These are phyloP conservation scores for Hydrolagus colliei DNA, from an alignment of 2,797 vertebrate species.

Conservation along the genomic window DNA sequence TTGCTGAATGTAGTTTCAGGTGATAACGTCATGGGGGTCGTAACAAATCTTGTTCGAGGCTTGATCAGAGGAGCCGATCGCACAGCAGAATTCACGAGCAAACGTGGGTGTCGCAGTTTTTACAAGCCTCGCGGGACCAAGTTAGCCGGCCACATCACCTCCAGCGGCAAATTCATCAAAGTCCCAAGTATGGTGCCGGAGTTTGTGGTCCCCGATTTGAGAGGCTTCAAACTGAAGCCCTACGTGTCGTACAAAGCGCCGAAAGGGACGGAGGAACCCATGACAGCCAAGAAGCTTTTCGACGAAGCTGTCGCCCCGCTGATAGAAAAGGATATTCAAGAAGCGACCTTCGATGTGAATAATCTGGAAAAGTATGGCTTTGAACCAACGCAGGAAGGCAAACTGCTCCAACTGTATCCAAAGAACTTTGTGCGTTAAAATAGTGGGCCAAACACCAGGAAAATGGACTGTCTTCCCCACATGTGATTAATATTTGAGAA, in stretches of 20 bases:
- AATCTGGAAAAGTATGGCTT: constrained; percentile 81
- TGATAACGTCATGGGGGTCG: constrained; percentile 65
- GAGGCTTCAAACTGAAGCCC: constrained; percentile 72
- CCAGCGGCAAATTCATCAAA: constrained; percentile 61
- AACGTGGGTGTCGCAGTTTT: constrained; percentile 72
- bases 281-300: constrained; percentile 72
- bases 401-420: constrained; percentile 82
- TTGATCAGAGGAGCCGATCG: constrained; percentile 79
- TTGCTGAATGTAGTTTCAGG: background rate
- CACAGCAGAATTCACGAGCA: constrained; percentile 79
- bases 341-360: constrained; percentile 56
- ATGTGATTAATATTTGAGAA: too few relatives aligned
- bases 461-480: background rate
- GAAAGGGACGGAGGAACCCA: constrained; percentile 50
- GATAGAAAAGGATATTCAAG: constrained; percentile 68
- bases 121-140: constrained; percentile 70
- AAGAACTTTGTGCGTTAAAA: constrained; percentile 77
- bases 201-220: constrained; percentile 71
- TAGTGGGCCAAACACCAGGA: background rate
- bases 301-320: constrained; percentile 61
- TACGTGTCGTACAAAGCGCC: constrained; percentile 80
- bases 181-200: constrained; percentile 73
- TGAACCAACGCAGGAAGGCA: constrained; percentile 77
- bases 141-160: constrained; percentile 53
- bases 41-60: constrained; percentile 63